Percentiles rank a stretch among this genome's conserved stretches.
phyloP scores from a whole-genome alignment of 2,888 invertebrate species.

The Colletes collaris region DNA sequence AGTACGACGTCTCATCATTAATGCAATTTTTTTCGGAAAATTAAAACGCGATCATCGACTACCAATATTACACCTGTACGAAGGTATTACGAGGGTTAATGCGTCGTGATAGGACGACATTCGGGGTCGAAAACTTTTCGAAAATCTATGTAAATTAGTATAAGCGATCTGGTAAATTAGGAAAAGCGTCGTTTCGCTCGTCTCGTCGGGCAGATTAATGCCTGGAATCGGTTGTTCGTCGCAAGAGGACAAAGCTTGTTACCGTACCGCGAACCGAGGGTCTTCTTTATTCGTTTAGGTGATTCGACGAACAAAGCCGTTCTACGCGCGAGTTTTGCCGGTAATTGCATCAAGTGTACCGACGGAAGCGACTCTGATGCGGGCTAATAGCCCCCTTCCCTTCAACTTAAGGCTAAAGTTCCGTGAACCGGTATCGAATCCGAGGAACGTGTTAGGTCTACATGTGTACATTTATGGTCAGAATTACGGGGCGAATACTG shows the following conservation, averaged over 20 bases:
- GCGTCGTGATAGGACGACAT: no score
- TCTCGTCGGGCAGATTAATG: not conserved
- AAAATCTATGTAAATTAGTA: no score
- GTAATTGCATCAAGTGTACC: slow-evolving; percentile 52
- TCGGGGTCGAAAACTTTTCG: no score
- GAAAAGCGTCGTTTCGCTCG: not conserved
- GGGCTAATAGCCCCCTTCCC: slow-evolving; percentile 43
- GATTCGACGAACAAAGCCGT: slow-evolving; percentile 32
- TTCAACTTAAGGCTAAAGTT: slow-evolving; percentile 40
- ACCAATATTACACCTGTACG: no score
- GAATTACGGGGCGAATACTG: slow-evolving; percentile 52
- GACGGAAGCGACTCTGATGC: slow-evolving; percentile 41
- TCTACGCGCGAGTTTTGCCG: slow-evolving; percentile 45
- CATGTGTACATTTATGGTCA: slow-evolving; percentile 29
- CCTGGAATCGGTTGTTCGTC: not conserved
- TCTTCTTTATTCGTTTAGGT: slow-evolving; percentile 29
- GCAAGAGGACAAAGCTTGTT: slow-evolving; percentile 9
- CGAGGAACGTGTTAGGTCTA: slow-evolving; percentile 37
- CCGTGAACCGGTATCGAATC: slow-evolving; percentile 47
- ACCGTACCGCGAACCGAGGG: slow-evolving; percentile 1
- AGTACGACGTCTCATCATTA: not conserved
- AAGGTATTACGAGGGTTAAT: no score
- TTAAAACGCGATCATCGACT: not conserved
- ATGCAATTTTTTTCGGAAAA: not conserved
- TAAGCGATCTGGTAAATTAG: no score